Base-by-base conservation (phyloP, 64 coral and sea anemone species). In the Astreopora myriophthalma region DNA sequence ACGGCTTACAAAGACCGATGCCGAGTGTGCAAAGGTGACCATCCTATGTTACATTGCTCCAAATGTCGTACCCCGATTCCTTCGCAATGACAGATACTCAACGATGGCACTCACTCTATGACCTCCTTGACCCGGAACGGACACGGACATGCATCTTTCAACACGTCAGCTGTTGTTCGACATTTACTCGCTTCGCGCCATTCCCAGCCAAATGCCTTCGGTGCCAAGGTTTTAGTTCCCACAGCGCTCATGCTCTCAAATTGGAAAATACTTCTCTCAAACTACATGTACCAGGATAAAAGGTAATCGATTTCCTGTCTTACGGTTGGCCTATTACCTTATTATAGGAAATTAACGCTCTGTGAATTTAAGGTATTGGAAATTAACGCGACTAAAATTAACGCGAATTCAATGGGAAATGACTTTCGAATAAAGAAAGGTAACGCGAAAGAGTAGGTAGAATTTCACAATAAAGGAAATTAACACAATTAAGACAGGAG, bases 31-130 rank as follows among this genome's bases (percentile, higher is more conserved):
- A 62, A 88, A 19, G 40, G 70, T 10, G 40, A 52, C 20, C 48
- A 88, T 40, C 71, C 71, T 8, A 88, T 75, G 70, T 9, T 75
- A 12, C 5, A 88, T 25, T 88, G 86, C 48, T 34, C 46, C 11
- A 69, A 69, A 69, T 27, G 66, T 32, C 28, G 52, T 8, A 75
- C 73, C 30, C 26, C 32, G 0, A 88, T 75, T 31, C 68, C 68
- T 1, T 8, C 36, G 23, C 37, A 33, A 71, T 52, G 35, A 48
- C 44, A 32, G 22, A 58, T 9, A 25, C 17, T 65, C 62, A 2
- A 65, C 19, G 23, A 65, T 4, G 62, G 1, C 19, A 65, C 19
- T 24, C 9, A 1, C 29, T 28, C 6, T 35, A 3, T 2, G 3
- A 65, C 62, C 62, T 46, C 23, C 51, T 42, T 29, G 36, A 40